These are phyloP conservation scores for Danio choprae DNA, from an alignment of 2,797 vertebrate species.

Conservation along the genomic window DNA sequence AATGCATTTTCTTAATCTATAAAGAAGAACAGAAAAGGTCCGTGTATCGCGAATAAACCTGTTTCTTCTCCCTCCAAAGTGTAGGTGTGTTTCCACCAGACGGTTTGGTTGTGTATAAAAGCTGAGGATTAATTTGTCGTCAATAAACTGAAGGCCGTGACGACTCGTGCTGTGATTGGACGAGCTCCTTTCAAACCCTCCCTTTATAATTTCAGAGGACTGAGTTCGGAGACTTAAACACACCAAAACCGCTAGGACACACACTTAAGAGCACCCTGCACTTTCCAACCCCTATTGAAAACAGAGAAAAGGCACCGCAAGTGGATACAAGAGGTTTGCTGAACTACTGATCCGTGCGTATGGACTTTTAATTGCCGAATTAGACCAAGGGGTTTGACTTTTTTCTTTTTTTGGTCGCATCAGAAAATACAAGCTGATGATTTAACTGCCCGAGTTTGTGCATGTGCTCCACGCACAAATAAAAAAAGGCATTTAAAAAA, in stretches of 20 bases:
- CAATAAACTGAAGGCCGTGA: slow-evolving; percentile 88
- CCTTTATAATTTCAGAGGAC: slow-evolving; percentile 93
- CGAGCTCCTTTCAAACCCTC: slow-evolving; percentile 88
- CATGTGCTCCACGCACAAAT: slow-evolving; percentile 76
- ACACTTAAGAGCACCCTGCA: slow-evolving; percentile 79
- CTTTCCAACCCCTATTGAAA: slow-evolving; percentile 77
- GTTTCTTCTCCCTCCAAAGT: slow-evolving; percentile 67
- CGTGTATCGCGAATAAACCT: slow-evolving; percentile 57
- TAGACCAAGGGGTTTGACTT: slow-evolving; percentile 64
- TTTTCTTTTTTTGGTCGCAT: slow-evolving; percentile 49
- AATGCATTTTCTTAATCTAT: background rate
- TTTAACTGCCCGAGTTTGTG: slow-evolving; percentile 64
- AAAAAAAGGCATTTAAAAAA: slow-evolving; percentile 58
- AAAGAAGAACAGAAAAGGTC: background rate
- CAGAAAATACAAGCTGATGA: slow-evolving; percentile 67
- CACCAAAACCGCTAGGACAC: slow-evolving; percentile 86
- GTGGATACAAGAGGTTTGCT: slow-evolving; percentile 74
- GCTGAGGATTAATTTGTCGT: slow-evolving; percentile 90
- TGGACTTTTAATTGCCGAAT: slow-evolving; percentile 75
- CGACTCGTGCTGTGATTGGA: slow-evolving; percentile 92
- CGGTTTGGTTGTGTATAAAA: slow-evolving; percentile 77
- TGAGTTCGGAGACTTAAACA: slow-evolving; percentile 88
- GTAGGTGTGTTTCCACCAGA: slow-evolving; percentile 74
- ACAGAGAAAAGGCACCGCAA: slow-evolving; percentile 68
- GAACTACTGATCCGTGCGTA: slow-evolving; percentile 75